phyloP scores from a whole-genome alignment of 2,113 vertebrate genomes.

The Vireo altiloquus region DNA sequence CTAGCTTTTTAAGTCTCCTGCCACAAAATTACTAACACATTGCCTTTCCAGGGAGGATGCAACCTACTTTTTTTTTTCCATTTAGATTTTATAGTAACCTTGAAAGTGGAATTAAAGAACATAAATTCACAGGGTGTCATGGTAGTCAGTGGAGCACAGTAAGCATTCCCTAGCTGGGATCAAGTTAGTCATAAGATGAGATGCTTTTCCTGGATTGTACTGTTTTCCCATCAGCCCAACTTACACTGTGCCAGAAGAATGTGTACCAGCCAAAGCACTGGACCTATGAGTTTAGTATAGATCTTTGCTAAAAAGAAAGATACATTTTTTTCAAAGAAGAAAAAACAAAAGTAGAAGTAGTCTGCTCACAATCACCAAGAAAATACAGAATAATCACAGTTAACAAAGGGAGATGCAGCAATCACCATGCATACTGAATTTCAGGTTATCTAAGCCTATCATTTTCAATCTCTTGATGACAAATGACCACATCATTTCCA shows the following conservation, averaged over 20 bases:
- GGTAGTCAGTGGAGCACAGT: neutral
- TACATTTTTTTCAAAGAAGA: rapidly evolving
- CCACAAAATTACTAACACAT: neutral
- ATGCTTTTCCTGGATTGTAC: neutral
- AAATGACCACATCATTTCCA: neutral
- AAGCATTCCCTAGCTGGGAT: neutral
- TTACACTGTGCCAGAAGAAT: neutral
- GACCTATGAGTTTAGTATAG: neutral
- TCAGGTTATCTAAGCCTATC: neutral
- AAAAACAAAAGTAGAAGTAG: neutral
- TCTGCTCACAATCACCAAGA: neutral
- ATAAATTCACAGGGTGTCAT: neutral
- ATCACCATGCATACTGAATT: neutral
- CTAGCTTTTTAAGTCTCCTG: neutral
- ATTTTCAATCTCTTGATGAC: neutral
- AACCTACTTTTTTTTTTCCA: neutral
- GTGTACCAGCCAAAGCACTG: neutral
- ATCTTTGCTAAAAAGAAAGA: neutral
- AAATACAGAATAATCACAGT: neutral
- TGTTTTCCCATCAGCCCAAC: neutral
- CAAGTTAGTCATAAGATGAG: neutral
- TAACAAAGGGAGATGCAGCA: neutral
- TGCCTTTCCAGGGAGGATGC: neutral
- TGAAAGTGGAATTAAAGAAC: neutral
- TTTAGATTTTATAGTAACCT: neutral